phyloP scores from a whole-genome alignment of 1,140 invertebrate genomes.

The Drosophila ambigua region DNA sequence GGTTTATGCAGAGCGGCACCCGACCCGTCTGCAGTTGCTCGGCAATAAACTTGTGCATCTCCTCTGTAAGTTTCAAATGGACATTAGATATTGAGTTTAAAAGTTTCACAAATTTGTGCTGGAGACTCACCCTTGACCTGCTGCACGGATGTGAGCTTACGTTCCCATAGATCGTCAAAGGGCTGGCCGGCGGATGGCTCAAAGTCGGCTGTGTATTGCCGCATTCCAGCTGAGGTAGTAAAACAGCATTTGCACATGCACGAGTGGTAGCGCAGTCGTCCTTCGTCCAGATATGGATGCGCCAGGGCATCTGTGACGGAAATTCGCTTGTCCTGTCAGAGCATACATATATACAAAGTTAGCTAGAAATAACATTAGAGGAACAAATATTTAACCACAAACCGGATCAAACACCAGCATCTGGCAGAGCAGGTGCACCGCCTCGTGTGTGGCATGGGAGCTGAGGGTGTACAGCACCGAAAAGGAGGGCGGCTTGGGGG shows the following conservation, averaged over 20 bases:
- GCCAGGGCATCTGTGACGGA: constrained; percentile 96
- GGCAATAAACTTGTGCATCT: constrained; percentile 99
- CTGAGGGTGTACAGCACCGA: constrained; percentile 96
- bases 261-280: constrained; percentile 98
- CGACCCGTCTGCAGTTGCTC: constrained; percentile 96
- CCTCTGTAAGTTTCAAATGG: constrained; percentile 87
- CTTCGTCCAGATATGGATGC: constrained; percentile 99
- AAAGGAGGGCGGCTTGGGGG: constrained; percentile 94
- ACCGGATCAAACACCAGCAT: constrained; percentile 99
- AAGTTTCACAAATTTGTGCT: no score
- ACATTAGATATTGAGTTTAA: background rate
- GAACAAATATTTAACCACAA: no score
- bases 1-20: constrained; percentile 99
- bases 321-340: constrained; percentile 93
- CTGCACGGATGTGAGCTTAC: constrained; percentile 94
- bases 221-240: constrained; percentile 88
- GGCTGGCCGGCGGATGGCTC: constrained; percentile 94
- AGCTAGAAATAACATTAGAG: background rate
- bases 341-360: background rate
- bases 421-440: constrained; percentile 98
- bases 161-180: constrained; percentile 98
- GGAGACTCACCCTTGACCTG: constrained; percentile 94
- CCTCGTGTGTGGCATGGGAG: constrained; percentile 97
- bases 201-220: constrained; percentile 96
- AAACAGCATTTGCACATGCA: constrained; percentile 99